Conservation (phyloP, 2,113 vertebrate species). For the Pica pica region DNA sequence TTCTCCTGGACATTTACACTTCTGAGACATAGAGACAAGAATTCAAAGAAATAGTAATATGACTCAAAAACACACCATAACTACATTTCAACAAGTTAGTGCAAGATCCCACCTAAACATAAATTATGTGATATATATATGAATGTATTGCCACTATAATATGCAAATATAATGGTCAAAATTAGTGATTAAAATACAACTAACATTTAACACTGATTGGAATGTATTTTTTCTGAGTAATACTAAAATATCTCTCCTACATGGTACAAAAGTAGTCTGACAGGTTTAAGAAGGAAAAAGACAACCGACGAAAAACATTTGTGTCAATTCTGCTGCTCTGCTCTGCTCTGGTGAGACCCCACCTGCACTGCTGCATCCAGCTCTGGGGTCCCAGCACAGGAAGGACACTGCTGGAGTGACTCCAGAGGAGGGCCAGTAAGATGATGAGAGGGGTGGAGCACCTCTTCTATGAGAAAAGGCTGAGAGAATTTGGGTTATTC, state of each 20-base stretch:
- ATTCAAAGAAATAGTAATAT: not conserved
- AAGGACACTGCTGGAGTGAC: not conserved
- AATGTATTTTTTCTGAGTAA: not conserved
- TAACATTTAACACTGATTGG: not conserved
- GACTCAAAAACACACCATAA: not conserved
- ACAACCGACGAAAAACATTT: not conserved
- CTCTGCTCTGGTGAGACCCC: not conserved
- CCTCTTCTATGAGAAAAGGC: not conserved
- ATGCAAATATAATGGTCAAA: not conserved
- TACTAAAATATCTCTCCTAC: not conserved
- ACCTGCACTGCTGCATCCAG: not conserved
- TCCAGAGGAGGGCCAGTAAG: not conserved
- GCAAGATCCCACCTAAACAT: not conserved
- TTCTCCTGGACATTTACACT: not conserved
- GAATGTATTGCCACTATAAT: not conserved
- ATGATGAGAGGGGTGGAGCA: not conserved
- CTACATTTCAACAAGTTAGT: not conserved
- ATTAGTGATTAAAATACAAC: not conserved
- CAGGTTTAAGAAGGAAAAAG: not conserved
- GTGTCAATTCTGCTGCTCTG: not conserved
- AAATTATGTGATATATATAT: not conserved
- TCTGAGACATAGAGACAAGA: not conserved
- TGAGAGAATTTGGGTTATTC: not conserved
- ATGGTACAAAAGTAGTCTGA: not conserved
- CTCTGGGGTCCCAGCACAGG: not conserved